These are phyloP conservation scores for Lordiphosa andalusiaca DNA, from an alignment of 2,888 invertebrate genomes.

Conservation along the genomic window DNA sequence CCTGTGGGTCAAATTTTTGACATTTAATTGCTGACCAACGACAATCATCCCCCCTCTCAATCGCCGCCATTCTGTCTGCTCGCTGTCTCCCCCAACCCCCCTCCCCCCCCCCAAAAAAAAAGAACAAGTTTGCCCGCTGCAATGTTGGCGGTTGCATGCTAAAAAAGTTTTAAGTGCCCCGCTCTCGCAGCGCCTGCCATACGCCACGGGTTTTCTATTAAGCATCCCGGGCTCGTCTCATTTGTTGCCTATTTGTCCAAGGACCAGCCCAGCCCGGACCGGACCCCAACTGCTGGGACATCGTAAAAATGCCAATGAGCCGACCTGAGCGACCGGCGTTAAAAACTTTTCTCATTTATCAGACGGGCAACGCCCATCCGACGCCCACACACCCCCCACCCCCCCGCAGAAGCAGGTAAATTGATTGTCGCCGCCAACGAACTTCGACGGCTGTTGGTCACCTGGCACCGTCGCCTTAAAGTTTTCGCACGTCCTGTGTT, in stretches of 20 bases:
- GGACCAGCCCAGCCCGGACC: constrained; percentile 8
- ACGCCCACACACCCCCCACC: too few relatives aligned
- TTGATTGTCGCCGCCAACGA: constrained; percentile 64
- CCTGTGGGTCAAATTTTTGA: background rate
- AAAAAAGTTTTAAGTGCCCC: constrained; percentile 70
- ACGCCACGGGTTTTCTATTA: constrained; percentile 68
- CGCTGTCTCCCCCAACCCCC: background rate
- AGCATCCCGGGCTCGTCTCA: constrained; percentile 63
- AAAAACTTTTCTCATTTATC: constrained; percentile 72
- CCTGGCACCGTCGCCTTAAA: constrained; percentile 42
- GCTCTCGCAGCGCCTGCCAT: constrained; percentile 48
- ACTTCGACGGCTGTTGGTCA: constrained; percentile 64
- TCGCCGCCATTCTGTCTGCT: background rate
- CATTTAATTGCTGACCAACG: constrained; percentile 35
- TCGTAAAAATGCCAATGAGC: constrained; percentile 72
- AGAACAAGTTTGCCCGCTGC: constrained; percentile 43
- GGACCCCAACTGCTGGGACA: constrained; percentile 32
- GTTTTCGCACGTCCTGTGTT: constrained; percentile 51
- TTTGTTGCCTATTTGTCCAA: constrained; percentile 67
- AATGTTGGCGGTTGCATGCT: constrained; percentile 63
- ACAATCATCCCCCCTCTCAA: constrained; percentile 16
- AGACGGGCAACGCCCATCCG: constrained; percentile 25
- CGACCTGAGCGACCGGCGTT: constrained; percentile 64
- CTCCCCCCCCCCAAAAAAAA: constrained; percentile 14
- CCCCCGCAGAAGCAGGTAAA: constrained; percentile 52